Evolutionary conservation across 2,113 vertebrate species (phyloP).

Genomic region (Ailurus styani): DNA sequence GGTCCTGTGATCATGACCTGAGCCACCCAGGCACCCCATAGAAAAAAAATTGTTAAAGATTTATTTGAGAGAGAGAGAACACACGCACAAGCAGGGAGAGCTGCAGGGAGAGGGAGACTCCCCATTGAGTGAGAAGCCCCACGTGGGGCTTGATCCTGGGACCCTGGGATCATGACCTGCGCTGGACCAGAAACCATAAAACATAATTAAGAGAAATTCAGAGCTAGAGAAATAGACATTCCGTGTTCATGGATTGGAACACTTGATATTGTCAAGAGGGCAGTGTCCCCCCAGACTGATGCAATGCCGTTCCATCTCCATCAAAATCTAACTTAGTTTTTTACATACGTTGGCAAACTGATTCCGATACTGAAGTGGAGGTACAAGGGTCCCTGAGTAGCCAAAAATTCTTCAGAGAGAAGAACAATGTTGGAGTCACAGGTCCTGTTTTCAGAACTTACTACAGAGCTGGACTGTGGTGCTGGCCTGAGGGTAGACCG

Average conservation of each 20-base stretch:
- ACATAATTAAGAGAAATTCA: not conserved
- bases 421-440: not conserved
- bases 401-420: not conserved
- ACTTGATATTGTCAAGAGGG: not conserved
- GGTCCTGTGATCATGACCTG: too few relatives aligned
- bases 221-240: not conserved
- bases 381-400: not conserved
- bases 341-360: not conserved
- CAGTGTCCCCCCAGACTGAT: too few relatives aligned
- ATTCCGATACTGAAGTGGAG: not conserved
- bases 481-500: not conserved
- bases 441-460: not conserved
- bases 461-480: not conserved
- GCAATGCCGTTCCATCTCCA: fast-evolving
- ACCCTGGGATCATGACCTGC: not conserved
- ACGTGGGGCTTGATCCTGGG: not conserved
- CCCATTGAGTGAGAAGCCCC: not conserved
- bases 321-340: not conserved
- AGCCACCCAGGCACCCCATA: not conserved
- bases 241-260: not conserved
- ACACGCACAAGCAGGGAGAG: too few relatives aligned
- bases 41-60: too few relatives aligned
- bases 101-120: not conserved
- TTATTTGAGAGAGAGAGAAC: too few relatives aligned
- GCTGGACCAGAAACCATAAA: not conserved